phyloP scores from a whole-genome alignment of 1,140 invertebrate genomes.

The Drosophila chauvacae region DNA sequence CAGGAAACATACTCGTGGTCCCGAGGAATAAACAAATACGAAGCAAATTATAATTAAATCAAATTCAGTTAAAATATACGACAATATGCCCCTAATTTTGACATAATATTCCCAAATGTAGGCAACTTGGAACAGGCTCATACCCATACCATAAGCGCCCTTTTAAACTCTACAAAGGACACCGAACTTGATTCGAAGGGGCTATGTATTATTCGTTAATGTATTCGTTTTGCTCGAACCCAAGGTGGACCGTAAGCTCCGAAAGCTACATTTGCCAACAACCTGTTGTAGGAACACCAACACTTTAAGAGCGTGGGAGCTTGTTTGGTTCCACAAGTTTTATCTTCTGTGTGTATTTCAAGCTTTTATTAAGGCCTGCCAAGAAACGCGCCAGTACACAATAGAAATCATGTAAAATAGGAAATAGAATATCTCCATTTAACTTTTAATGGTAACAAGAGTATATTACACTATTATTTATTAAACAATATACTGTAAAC shows the following conservation, averaged over 20 bases:
- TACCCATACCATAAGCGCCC: no score
- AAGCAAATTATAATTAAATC: neutral
- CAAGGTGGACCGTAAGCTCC: neutral
- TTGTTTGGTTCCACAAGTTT: neutral
- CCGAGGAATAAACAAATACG: neutral
- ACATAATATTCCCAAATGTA: constrained; percentile 14
- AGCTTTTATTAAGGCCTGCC: neutral
- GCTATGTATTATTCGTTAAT: neutral
- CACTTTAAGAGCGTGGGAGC: neutral
- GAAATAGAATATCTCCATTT: neutral
- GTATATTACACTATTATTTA: constrained; percentile 8
- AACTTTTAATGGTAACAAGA: constrained; percentile 21
- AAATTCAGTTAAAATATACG: neutral
- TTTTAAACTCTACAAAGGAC: neutral
- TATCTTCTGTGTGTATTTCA: constrained; percentile 1
- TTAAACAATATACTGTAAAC: neutral
- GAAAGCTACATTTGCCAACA: neutral
- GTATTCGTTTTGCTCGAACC: neutral
- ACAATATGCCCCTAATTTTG: constrained; percentile 30
- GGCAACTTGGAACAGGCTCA: neutral
- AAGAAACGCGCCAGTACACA: neutral
- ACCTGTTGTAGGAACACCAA: neutral
- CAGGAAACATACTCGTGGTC: constrained; percentile 52
- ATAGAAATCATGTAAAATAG: neutral
- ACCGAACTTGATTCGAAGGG: neutral